These are phyloP conservation scores for Epinephelus moara DNA, from an alignment of 2,113 vertebrate genomes.

Conservation along the genomic window DNA sequence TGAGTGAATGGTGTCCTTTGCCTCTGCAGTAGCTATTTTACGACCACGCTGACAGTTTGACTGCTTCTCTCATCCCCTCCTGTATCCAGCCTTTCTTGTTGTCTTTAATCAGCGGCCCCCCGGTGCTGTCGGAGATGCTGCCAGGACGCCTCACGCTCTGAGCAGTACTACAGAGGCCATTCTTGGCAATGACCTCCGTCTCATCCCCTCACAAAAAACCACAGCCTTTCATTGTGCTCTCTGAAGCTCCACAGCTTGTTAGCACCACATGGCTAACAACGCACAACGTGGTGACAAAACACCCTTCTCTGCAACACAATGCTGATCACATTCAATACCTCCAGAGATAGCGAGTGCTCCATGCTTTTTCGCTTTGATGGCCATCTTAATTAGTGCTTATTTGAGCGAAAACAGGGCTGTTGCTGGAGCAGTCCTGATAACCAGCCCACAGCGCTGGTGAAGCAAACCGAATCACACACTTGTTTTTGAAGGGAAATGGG, in stretches of 20 bases:
- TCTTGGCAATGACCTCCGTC: slow-evolving; percentile 70
- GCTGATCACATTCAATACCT: slow-evolving; percentile 39
- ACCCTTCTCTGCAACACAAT: slow-evolving; percentile 28
- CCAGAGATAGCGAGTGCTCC: slow-evolving; percentile 11
- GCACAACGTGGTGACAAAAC: slow-evolving; percentile 15
- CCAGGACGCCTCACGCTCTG: slow-evolving; percentile 47
- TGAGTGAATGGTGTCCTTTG: slow-evolving; percentile 76
- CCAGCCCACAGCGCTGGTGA: neutral
- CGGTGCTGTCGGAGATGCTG: slow-evolving; percentile 60
- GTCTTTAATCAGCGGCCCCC: slow-evolving; percentile 79
- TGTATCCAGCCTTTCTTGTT: slow-evolving; percentile 65
- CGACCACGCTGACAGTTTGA: slow-evolving; percentile 81
- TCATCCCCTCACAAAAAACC: slow-evolving; percentile 37
- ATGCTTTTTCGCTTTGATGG: slow-evolving; percentile 40
- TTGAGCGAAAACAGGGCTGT: slow-evolving; percentile 28
- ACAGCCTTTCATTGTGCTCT: slow-evolving; percentile 43
- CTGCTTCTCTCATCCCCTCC: slow-evolving; percentile 72
- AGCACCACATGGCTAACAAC: slow-evolving; percentile 48
- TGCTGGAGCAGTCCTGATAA: slow-evolving; percentile 37
- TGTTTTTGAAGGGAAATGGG: neutral
- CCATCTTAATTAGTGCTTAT: slow-evolving; percentile 60
- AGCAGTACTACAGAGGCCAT: slow-evolving; percentile 59
- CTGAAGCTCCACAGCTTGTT: slow-evolving; percentile 43
- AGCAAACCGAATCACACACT: neutral
- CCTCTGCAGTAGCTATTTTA: slow-evolving; percentile 75